Evolutionary conservation across 2,888 invertebrate species (phyloP), one percentile per base, ranked within the genome.

Genomic region (Parnassius smintheus): DNA sequence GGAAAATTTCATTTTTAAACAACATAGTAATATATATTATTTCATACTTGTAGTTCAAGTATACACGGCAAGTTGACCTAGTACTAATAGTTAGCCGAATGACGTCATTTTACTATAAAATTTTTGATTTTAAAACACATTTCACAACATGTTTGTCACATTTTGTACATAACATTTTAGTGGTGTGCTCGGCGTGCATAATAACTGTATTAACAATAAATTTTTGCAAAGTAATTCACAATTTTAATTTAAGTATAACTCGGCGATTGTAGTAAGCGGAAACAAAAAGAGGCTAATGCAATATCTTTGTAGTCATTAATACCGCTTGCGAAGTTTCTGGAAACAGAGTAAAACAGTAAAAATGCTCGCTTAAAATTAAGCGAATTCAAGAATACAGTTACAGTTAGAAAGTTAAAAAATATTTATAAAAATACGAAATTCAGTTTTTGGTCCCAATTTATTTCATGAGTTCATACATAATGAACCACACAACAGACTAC

Each of bases 321-420:
- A 22, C 50, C 9, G 65, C 57, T 65, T 66, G 69, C 74, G 72
- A 74, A 77, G 72, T 77, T 76, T 78, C 80, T 79, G n/a, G 70
- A 67, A 71, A 70, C 65, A 69, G 70, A 67, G 66, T 64, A 68
- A 4, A 46, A 46, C 46, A 2, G 12, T 46, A 46, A 11, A 46
- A 7, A 4, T 11, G 12, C 12, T 46, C 7, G n/a, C n/a, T 46
- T n/a, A n/a, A 46, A 46, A 46, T n/a, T 7, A 2, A 11, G 1
- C 46, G 1, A 46, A 46, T n/a, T 8, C 2, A 46, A 12, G 12
- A 7, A n/a, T n/a, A n/a, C 18, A n/a, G 46, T 46, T 46, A n/a
- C 12, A n/a, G n/a, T 8, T 46, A n/a, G n/a, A 46, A 46, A 46
- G n/a, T 46, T n/a, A 46, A 7, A 11, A 7, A 46, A n/a, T 7